phyloP scores from a whole-genome alignment of 2,113 vertebrate genomes.

The Alosa alosa region DNA sequence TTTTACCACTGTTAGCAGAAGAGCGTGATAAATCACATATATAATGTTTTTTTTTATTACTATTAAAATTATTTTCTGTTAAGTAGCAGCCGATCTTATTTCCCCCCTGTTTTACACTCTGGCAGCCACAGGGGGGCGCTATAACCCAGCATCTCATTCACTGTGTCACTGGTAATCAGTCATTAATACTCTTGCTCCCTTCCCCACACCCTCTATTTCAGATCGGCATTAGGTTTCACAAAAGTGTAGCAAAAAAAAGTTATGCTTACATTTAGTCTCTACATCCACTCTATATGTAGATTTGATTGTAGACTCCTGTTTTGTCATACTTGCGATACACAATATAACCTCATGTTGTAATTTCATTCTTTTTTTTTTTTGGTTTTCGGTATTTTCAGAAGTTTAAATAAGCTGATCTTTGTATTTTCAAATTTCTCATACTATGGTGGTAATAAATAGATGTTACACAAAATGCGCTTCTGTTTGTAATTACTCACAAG shows the following conservation, averaged over 20 bases:
- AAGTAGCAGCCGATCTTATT: conserved; percentile 46
- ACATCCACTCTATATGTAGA: conserved; percentile 50
- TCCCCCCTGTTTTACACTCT: conserved; percentile 49
- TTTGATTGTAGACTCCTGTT: conserved; percentile 54
- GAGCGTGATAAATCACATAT: conserved; percentile 21
- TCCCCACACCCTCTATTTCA: conserved; percentile 22
- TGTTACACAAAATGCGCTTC: conserved; percentile 63
- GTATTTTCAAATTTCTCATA: conserved; percentile 83
- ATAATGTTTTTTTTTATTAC: conserved; percentile 34
- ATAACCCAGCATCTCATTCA: conserved; percentile 49
- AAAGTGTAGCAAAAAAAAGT: conserved; percentile 48
- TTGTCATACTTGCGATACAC: conserved; percentile 66
- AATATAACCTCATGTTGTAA: conserved; percentile 71
- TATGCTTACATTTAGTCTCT: conserved; percentile 59
- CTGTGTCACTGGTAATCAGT: conserved; percentile 46
- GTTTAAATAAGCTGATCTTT: conserved; percentile 78
- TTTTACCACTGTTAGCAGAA: conserved; percentile 55
- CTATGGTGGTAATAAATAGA: conserved; percentile 80
- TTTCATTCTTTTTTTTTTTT: conserved; percentile 70
- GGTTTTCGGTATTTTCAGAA: conserved; percentile 61
- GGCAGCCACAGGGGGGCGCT: conserved; percentile 64
- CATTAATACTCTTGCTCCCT: conserved; percentile 23
- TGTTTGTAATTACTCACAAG: not conserved
- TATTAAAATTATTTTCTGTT: not conserved
- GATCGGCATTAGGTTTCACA: conserved; percentile 51